These are phyloP conservation scores for Zaprionus nigranus DNA, from an alignment of 1,140 invertebrate genomes.

Conservation along the genomic window DNA sequence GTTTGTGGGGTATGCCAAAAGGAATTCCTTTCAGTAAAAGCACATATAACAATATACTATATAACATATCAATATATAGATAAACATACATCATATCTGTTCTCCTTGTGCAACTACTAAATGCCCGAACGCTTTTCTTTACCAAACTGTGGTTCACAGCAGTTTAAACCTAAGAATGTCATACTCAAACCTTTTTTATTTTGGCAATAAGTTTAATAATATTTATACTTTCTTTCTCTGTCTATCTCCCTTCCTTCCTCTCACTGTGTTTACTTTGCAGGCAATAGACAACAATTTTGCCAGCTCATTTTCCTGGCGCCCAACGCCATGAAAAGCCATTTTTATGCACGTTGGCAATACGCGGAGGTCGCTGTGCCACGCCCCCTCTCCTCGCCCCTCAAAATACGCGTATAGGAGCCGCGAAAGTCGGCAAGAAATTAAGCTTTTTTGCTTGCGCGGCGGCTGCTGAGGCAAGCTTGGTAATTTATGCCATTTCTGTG, in stretches of 20 bases:
- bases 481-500: slow-evolving; percentile 16
- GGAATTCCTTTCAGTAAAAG: no score
- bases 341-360: not conserved
- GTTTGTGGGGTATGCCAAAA: no score
- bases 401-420: not conserved
- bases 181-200: not conserved
- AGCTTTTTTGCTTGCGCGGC: not conserved
- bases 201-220: slow-evolving; percentile 1
- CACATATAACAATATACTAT: no score
- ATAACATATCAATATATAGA: no score
- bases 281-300: slow-evolving; percentile 9
- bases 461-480: slow-evolving; percentile 2
- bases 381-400: not conserved
- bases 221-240: not conserved
- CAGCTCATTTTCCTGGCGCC: slow-evolving; percentile 1
- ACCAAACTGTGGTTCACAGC: not conserved
- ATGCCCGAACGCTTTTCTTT: not conserved
- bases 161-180: not conserved
- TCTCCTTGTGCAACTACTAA: not conserved
- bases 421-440: slow-evolving; percentile 4
- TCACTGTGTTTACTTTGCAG: not conserved
- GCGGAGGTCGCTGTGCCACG: not conserved
- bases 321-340: not conserved
- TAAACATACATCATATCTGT: not conserved
- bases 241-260: not conserved